Conservation (phyloP, 2,113 vertebrate genomes). For the Phrynosoma blainvillii region DNA sequence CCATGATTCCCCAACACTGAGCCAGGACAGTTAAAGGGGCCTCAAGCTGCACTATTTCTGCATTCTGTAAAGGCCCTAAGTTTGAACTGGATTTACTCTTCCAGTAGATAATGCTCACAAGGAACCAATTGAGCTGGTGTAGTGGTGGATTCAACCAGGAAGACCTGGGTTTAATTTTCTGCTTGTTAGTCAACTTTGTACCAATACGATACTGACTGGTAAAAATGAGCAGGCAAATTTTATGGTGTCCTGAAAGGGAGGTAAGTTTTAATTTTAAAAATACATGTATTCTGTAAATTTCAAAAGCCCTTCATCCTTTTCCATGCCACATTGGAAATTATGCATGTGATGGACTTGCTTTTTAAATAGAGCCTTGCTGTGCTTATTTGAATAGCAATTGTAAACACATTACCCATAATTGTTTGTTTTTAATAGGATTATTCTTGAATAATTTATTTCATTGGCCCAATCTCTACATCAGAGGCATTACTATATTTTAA, state of each 20-base stretch:
- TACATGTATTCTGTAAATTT: not conserved
- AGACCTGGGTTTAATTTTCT: not conserved
- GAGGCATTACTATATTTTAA: constrained; percentile 66
- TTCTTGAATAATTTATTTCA: constrained; percentile 70
- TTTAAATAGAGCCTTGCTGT: constrained; percentile 44
- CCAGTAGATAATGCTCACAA: not conserved
- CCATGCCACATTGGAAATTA: not conserved
- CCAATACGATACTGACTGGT: not conserved
- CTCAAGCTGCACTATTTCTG: too few species aligned
- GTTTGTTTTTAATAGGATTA: constrained; percentile 67
- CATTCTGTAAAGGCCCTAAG: not conserved
- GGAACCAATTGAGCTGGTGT: not conserved
- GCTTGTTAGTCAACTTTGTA: not conserved
- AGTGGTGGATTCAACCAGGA: not conserved
- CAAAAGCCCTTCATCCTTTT: not conserved
- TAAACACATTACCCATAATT: constrained; percentile 64
- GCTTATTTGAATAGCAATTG: constrained; percentile 57
- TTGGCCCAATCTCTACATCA: constrained; percentile 58
- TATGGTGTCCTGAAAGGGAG: constrained; percentile 12
- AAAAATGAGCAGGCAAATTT: not conserved
- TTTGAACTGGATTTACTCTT: not conserved
- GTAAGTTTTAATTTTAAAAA: not conserved
- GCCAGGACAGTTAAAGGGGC: too few species aligned
- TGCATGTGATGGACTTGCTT: not conserved
- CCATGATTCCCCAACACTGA: too few species aligned